Conservation (phyloP, 2,797 vertebrate species). For the Amblyraja radiata region DNA sequence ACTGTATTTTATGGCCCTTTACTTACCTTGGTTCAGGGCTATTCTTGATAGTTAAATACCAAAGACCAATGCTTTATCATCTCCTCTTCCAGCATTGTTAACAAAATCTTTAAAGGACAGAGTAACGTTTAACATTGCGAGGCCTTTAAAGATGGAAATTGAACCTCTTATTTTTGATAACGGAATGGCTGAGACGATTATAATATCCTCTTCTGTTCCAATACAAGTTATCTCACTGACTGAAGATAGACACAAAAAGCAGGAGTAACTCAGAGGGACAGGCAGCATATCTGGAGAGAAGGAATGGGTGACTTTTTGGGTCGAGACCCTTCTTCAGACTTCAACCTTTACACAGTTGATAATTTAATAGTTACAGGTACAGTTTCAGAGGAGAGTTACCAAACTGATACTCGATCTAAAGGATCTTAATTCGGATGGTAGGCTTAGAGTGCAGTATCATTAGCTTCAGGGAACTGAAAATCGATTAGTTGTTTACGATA, state of each 20-base stretch:
- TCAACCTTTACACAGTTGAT: background rate
- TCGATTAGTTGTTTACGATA: background rate
- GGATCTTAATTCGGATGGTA: background rate
- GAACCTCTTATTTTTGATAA: background rate
- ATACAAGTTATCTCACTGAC: no score
- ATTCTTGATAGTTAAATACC: background rate
- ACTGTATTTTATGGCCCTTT: background rate
- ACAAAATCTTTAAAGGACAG: background rate
- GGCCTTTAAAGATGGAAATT: background rate
- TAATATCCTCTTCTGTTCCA: background rate
- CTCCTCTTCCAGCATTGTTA: background rate
- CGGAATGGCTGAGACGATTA: no score
- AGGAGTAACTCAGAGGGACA: no score
- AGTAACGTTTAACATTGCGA: background rate
- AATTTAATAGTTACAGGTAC: no score
- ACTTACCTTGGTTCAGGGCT: background rate
- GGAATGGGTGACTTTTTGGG: no score
- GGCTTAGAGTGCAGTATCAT: background rate
- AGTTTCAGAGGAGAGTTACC: no score
- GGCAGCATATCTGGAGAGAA: no score
- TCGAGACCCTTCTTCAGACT: no score
- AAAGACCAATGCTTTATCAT: background rate
- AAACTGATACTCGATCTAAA: background rate
- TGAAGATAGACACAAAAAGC: no score
- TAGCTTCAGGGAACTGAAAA: background rate